These are phyloP conservation scores for Embidobia sp. DNA, from an alignment of 2,888 invertebrate genomes.

Conservation along the genomic window DNA sequence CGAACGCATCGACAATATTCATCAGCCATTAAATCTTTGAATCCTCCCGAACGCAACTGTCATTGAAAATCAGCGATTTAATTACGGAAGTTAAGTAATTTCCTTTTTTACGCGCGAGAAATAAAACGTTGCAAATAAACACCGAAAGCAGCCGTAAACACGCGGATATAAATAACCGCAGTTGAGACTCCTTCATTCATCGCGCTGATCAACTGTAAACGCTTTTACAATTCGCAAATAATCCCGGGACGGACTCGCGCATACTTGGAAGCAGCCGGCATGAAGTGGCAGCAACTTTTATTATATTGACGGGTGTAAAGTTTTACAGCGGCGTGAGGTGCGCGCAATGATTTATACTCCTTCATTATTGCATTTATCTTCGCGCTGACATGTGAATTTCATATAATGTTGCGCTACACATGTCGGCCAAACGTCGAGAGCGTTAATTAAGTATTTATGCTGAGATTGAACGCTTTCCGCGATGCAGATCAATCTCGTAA, in stretches of 20 bases:
- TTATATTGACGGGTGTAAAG: conserved; percentile 44
- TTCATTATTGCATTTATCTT: conserved; percentile 40
- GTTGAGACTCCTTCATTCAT: conserved; percentile 14
- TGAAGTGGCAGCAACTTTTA: conserved; percentile 35
- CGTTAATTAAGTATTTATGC: conserved; percentile 56
- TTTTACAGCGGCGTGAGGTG: conserved; percentile 37
- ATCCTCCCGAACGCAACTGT: too few species aligned
- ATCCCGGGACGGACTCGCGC: conserved; percentile 3
- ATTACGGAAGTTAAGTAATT: too few species aligned
- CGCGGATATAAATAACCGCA: too few species aligned
- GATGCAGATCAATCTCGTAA: conserved; percentile 28
- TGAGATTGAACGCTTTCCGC: conserved; percentile 40
- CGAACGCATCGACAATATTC: too few species aligned
- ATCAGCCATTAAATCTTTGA: too few species aligned
- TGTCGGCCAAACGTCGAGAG: conserved; percentile 33
- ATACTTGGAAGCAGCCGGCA: conserved; percentile 20
- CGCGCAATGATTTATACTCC: conserved; percentile 24
- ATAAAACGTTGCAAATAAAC: too few species aligned
- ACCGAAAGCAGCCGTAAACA: too few species aligned
- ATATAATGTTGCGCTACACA: conserved; percentile 23
- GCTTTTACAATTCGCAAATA: conserved; percentile 27
- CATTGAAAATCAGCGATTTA: too few species aligned
- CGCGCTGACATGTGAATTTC: conserved; percentile 36
- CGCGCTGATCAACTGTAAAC: conserved; percentile 14
- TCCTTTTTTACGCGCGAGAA: too few species aligned